phyloP scores from a whole-genome alignment of 2,797 vertebrate species.

The Sylvia borin region DNA sequence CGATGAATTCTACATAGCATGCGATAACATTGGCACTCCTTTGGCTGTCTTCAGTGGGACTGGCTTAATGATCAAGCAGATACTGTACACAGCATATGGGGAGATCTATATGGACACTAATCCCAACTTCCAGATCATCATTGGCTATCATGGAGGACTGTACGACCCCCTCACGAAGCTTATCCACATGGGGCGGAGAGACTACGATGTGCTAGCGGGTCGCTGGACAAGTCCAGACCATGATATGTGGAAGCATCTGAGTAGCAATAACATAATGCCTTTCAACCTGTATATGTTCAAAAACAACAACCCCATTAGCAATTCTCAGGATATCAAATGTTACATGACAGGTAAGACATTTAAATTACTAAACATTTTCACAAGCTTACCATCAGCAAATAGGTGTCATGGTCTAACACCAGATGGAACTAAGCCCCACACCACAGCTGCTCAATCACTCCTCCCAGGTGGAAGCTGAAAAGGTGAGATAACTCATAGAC shows the following conservation, averaged over 20 bases:
- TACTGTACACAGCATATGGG: constrained; percentile 94
- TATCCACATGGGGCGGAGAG: constrained; percentile 93
- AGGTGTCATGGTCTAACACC: not conserved
- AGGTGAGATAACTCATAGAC: not conserved
- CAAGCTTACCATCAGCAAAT: not conserved
- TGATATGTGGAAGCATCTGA: constrained; percentile 91
- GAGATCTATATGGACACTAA: constrained; percentile 98
- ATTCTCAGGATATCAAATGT: constrained; percentile 93
- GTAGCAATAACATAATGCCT: constrained; percentile 90
- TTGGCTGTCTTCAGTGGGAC: constrained; percentile 95
- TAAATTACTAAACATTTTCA: not conserved
- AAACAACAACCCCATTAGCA: constrained; percentile 97
- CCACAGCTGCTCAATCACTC: not conserved
- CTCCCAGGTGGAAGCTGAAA: not conserved
- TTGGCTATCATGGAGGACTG: constrained; percentile 95
- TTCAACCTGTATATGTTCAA: constrained; percentile 99
- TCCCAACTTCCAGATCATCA: constrained; percentile 91
- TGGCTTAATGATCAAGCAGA: constrained; percentile 96
- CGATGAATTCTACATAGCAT: constrained; percentile 97
- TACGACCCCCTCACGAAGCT: constrained; percentile 95
- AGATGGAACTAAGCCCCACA: not conserved
- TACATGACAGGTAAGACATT: constrained; percentile 93
- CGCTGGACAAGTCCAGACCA: constrained; percentile 97
- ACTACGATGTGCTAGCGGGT: constrained; percentile 94
- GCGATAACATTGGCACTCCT: constrained; percentile 96